Base-by-base conservation (phyloP, 2,888 invertebrate species). In the Tinea pellionella region DNA sequence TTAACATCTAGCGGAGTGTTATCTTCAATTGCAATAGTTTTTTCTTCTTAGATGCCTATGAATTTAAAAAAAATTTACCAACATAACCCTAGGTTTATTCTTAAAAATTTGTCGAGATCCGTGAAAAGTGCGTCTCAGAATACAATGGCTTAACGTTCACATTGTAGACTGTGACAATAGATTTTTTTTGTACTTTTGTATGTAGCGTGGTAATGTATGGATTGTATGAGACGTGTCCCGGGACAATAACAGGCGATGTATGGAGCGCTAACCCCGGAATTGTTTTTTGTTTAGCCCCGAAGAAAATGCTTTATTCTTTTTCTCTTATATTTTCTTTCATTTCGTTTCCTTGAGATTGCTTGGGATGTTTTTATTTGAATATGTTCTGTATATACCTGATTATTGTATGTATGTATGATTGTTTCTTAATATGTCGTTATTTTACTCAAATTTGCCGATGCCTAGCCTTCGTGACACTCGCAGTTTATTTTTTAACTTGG, bases 181-280 rank as follows among this genome's bases (percentile, higher is more conserved):
- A 7, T 1, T 11, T n/a, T n/a, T 57, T 32, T 57, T 57, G 57
- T 57, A 57, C 57, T 57, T 57, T 57, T 57, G 57, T 32, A 57
- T 32, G 57, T 57, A 57, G 57, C 57, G 57, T 57, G 57, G 32
- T 19, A 57, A 57, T 57, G 57, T 57, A 57, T 57, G 57, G 30
- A 57, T 57, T 57, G 57, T 57, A 57, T 57, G 37, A 37, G 37
- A 37, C 55, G 55, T 55, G 55, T 55, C 24, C 55, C 24, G 37
- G 55, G 15, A 71, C 78, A 72, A 72, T 73, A 67, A 51, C 65
- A 62, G 37, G 37, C 62, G 69, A 70, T 71, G 73, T 74, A 74
- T 75, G 73, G 73, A 72, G 85, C 84, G 85, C 81, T 85, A 55
- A 55, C 55, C 78, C 78, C 77, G 73, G 77, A 75, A 84, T 84